Percentiles rank a stretch among this genome's conserved stretches.
These are phyloP conservation scores for Sebastes matsubarae DNA, from an alignment of 2,797 vertebrate genomes.

Conservation along the genomic window DNA sequence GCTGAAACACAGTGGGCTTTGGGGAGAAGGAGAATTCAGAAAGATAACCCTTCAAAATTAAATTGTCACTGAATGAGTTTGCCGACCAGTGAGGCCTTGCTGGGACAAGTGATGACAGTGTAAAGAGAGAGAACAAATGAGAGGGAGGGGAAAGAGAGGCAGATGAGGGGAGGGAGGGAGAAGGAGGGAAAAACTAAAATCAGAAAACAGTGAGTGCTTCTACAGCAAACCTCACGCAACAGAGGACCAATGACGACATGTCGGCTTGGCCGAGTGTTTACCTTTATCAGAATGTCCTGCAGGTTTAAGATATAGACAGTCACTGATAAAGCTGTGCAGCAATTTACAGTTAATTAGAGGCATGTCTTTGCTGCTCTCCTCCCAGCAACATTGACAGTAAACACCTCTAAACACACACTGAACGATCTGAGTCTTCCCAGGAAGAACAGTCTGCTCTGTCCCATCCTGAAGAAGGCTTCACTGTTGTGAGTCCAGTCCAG, in stretches of 20 bases:
- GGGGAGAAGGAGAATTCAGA: constrained; percentile 37
- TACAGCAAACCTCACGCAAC: neutral
- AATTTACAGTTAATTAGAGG: neutral
- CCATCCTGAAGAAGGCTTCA: neutral
- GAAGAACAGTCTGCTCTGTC: neutral
- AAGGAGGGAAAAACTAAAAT: neutral
- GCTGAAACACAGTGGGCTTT: constrained; percentile 23
- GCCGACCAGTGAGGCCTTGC: constrained; percentile 31
- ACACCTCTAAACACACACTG: constrained; percentile 32
- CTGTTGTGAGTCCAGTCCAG: neutral
- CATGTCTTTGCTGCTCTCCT: neutral
- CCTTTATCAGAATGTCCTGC: neutral
- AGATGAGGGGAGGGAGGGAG: neutral
- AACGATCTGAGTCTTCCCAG: neutral
- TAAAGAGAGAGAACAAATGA: constrained; percentile 24
- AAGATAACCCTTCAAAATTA: constrained; percentile 60
- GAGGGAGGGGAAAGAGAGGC: neutral
- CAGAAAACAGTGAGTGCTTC: neutral
- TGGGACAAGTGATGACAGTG: constrained; percentile 15
- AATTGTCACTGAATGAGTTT: constrained; percentile 51
- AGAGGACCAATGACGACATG: neutral
- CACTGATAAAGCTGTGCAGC: neutral
- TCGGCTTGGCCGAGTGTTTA: neutral
- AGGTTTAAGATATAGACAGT: neutral
- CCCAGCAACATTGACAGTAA: constrained; percentile 39